Percentiles rank a stretch among this genome's conserved stretches.
Evolutionary conservation across 2,888 invertebrate species (phyloP).

Genomic region (Macropis europaea): DNA sequence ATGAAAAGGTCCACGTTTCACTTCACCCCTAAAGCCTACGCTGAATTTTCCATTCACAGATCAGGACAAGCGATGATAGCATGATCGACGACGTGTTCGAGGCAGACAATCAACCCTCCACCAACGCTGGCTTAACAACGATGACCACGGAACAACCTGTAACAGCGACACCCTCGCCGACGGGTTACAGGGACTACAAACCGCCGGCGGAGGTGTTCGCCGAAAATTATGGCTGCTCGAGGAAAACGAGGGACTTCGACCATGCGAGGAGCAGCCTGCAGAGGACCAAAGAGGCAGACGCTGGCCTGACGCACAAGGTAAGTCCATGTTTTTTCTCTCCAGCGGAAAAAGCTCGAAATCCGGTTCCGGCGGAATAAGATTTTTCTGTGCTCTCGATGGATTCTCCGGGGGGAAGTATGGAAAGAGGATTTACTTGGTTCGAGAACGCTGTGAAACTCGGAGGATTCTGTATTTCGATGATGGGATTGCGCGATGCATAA

Average conservation of each 20-base stretch:
- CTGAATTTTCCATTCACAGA: constrained; percentile 69
- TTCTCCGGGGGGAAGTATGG: too few relatives aligned
- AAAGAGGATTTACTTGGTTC: too few relatives aligned
- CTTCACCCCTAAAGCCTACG: background rate
- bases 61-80: constrained; percentile 86
- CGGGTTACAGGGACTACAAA: constrained; percentile 90
- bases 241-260: constrained; percentile 51
- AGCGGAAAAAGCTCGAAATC: background rate
- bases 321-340: background rate
- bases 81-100: constrained; percentile 94
- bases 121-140: constrained; percentile 49
- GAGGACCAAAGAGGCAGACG: constrained; percentile 65
- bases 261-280: constrained; percentile 46
- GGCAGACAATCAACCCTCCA: constrained; percentile 80
- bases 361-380: too few relatives aligned
- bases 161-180: constrained; percentile 85
- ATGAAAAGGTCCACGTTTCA: background rate
- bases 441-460: too few relatives aligned
- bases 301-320: constrained; percentile 73
- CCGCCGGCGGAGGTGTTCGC: constrained; percentile 86
- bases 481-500: too few relatives aligned
- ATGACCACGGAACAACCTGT: constrained; percentile 42
- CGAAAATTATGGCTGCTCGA: constrained; percentile 65
- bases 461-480: too few relatives aligned
- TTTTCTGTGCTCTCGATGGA: too few relatives aligned